Conservation (phyloP, 2,113 vertebrate species). For the Megatriorchis doriae region DNA sequence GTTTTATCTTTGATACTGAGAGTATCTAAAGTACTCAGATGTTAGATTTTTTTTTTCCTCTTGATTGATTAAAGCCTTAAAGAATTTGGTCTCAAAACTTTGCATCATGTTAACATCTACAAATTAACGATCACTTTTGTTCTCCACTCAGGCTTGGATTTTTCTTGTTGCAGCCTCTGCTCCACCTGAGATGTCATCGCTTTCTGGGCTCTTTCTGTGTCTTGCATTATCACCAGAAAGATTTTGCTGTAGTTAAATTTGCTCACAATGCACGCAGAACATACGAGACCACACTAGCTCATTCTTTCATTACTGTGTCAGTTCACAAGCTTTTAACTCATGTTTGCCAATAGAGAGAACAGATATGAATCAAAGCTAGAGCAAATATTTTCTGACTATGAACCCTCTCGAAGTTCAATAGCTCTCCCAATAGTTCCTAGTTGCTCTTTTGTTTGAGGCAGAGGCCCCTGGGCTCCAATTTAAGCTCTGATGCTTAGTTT, state of each 20-base stretch:
- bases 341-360: not conserved
- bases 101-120: not conserved
- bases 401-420: not conserved
- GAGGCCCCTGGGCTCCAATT: not conserved
- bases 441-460: constrained; percentile 7
- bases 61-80: not conserved
- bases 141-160: not conserved
- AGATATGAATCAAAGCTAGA: not conserved
- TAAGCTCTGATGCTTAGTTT: not conserved
- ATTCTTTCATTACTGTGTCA: not conserved
- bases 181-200: not conserved
- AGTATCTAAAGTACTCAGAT: not conserved
- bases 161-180: not conserved
- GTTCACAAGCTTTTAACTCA: not conserved
- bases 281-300: not conserved
- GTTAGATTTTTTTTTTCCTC: not conserved
- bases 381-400: constrained; percentile 20
- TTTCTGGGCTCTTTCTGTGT: not conserved
- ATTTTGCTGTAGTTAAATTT: not conserved
- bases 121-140: not conserved
- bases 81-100: not conserved
- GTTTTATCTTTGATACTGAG: not conserved
- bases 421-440: not conserved
- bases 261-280: not conserved
- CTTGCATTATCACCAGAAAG: not conserved